phyloP scores from a whole-genome alignment of 1,140 invertebrate genomes.

The Piezodorus guildinii region DNA sequence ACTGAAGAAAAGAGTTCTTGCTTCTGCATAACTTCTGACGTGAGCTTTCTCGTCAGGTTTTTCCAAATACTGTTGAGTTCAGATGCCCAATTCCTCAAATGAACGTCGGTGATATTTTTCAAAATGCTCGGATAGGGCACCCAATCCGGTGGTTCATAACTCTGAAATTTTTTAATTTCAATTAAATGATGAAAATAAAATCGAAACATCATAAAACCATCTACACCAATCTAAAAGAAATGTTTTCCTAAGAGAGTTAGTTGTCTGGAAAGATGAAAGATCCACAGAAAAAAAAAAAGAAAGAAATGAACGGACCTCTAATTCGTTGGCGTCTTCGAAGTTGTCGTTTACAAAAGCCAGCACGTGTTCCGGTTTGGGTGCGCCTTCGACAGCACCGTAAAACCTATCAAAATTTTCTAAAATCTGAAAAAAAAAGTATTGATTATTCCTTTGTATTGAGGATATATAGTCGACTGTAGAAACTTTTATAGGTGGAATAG shows the following conservation, averaged over 20 bases:
- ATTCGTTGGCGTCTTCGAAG: conserved; percentile 50
- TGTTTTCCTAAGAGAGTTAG: too few relatives aligned
- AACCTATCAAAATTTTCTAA: not conserved
- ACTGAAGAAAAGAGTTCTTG: conserved; percentile 71
- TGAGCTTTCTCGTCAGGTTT: conserved; percentile 70
- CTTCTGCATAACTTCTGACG: conserved; percentile 56
- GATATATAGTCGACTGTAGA: too few relatives aligned
- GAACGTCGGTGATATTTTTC: conserved; percentile 50
- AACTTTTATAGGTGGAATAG: too few relatives aligned
- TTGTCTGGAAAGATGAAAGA: too few relatives aligned
- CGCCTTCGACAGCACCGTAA: not conserved
- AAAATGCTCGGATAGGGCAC: conserved; percentile 51
- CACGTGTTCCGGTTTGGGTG: conserved; percentile 34
- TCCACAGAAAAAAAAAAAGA: too few relatives aligned
- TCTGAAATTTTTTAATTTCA: conserved; percentile 60
- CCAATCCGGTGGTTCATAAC: conserved; percentile 67
- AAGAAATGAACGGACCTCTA: not conserved
- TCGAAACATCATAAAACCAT: too few relatives aligned
- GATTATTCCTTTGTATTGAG: too few relatives aligned
- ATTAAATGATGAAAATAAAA: too few relatives aligned
- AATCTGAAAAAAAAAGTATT: conserved; percentile 40
- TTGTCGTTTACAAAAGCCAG: conserved; percentile 51
- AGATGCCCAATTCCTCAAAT: conserved; percentile 52
- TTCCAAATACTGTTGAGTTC: conserved; percentile 70
- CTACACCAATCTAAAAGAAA: too few relatives aligned